These are phyloP conservation scores for Acropternis orthonyx DNA, from an alignment of 2,797 vertebrate genomes.

Conservation along the genomic window DNA sequence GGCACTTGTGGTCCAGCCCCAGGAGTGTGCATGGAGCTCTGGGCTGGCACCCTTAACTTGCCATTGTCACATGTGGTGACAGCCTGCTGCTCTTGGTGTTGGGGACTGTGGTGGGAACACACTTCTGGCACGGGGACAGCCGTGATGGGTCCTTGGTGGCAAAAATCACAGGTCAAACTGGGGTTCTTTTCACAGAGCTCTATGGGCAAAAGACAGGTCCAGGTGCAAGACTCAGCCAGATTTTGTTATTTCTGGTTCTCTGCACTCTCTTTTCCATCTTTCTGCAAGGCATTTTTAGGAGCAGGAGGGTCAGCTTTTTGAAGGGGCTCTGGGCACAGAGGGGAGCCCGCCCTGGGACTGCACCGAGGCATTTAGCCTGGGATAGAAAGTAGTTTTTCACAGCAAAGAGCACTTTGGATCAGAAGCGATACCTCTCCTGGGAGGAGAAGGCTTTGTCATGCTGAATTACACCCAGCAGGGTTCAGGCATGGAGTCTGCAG, in stretches of 20 bases:
- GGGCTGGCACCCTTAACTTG: not conserved
- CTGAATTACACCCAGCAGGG: not conserved
- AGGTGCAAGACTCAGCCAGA: not conserved
- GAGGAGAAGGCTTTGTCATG: not conserved
- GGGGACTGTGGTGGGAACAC: not conserved
- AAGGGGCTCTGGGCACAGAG: not conserved
- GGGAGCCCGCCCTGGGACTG: not conserved
- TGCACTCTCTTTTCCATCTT: not conserved
- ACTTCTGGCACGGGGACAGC: not conserved
- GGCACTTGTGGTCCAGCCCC: not conserved
- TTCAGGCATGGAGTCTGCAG: not conserved
- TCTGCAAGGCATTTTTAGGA: not conserved
- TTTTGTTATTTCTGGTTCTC: not conserved
- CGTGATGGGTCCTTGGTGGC: not conserved
- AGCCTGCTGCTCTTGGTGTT: not conserved
- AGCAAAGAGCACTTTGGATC: not conserved
- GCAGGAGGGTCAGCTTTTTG: not conserved
- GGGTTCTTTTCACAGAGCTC: too few species aligned
- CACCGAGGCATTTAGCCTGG: not conserved
- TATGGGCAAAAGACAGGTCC: not conserved
- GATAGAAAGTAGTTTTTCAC: not conserved
- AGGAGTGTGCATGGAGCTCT: fast-evolving
- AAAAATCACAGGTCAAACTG: not conserved
- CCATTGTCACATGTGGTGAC: not conserved
- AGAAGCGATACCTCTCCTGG: not conserved